phyloP scores from a whole-genome alignment of 1,140 invertebrate species.

The Temnothorax nylanderi region DNA sequence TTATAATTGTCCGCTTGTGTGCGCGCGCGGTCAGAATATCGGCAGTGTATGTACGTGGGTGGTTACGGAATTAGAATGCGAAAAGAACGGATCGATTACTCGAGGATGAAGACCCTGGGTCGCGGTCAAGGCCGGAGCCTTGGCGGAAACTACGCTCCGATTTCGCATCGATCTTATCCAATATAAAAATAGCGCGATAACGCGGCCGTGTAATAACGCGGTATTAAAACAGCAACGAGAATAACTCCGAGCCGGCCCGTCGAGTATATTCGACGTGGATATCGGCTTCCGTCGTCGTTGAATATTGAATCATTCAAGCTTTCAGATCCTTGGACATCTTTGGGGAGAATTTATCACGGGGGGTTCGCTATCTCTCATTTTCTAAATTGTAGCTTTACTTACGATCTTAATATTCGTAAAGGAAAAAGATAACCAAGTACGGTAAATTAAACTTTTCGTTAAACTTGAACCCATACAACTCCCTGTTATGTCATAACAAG shows the following conservation, averaged over 20 bases:
- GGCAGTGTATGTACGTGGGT: conserved; percentile 39
- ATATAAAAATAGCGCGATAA: conserved; percentile 61
- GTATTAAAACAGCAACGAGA: conserved; percentile 38
- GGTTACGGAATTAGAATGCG: conserved; percentile 68
- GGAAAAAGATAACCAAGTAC: neutral
- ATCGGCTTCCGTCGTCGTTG: conserved; percentile 27
- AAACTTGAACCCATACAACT: neutral
- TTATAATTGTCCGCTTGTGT: conserved; percentile 56
- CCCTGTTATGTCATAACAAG: neutral
- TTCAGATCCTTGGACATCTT: no score
- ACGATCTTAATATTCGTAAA: neutral
- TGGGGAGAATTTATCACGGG: neutral
- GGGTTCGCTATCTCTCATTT: neutral
- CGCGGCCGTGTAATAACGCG: conserved; percentile 11
- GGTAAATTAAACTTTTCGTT: neutral
- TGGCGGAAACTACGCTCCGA: conserved; percentile 59
- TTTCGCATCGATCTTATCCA: conserved; percentile 64
- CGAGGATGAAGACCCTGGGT: conserved; percentile 79
- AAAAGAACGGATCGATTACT: conserved; percentile 78
- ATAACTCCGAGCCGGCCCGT: neutral
- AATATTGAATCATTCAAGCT: conserved; percentile 24
- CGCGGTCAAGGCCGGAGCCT: conserved; percentile 81
- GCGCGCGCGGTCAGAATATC: conserved; percentile 38
- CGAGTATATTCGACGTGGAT: neutral
- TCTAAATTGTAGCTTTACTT: neutral